Percentiles rank a stretch among this genome's conserved stretches.
Evolutionary conservation across 2,113 vertebrate genomes (phyloP).

Genomic region (Trichechus manatus): DNA sequence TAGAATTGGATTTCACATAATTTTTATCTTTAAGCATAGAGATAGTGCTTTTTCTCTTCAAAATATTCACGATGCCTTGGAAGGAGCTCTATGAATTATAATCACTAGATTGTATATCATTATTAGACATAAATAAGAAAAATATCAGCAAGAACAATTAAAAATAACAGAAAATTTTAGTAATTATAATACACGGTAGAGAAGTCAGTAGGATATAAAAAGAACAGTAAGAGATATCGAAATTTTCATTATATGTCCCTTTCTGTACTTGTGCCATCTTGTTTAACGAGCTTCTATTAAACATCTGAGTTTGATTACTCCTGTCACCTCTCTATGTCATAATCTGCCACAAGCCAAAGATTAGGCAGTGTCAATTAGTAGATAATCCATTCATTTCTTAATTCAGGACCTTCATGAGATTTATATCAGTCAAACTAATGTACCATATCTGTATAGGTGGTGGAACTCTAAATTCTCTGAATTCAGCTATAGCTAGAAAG

Average conservation of each 20-base stretch:
- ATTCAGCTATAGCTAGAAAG: conserved; percentile 17
- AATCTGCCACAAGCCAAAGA: not conserved
- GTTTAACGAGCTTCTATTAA: not conserved
- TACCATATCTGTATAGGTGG: not conserved
- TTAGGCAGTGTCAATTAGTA: not conserved
- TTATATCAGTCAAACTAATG: not conserved
- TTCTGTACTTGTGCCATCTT: not conserved
- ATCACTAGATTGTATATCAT: not conserved
- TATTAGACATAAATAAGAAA: conserved; percentile 18
- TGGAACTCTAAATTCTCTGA: conserved; percentile 3
- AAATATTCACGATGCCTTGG: not conserved
- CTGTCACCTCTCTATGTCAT: not conserved
- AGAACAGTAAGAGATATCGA: not conserved
- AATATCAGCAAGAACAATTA: not conserved
- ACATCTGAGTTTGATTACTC: not conserved
- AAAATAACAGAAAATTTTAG: conserved; percentile 15
- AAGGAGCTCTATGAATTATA: not conserved
- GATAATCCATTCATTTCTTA: conserved; percentile 18
- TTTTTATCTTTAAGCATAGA: not conserved
- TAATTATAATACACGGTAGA: not conserved
- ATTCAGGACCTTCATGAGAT: not conserved
- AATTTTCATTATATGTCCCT: not conserved
- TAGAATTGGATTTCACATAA: not conserved
- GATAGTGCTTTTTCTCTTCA: not conserved
- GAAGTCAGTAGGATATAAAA: not conserved